Evolutionary conservation across 2,113 vertebrate species (phyloP).

Genomic region (Labeo rohita): DNA sequence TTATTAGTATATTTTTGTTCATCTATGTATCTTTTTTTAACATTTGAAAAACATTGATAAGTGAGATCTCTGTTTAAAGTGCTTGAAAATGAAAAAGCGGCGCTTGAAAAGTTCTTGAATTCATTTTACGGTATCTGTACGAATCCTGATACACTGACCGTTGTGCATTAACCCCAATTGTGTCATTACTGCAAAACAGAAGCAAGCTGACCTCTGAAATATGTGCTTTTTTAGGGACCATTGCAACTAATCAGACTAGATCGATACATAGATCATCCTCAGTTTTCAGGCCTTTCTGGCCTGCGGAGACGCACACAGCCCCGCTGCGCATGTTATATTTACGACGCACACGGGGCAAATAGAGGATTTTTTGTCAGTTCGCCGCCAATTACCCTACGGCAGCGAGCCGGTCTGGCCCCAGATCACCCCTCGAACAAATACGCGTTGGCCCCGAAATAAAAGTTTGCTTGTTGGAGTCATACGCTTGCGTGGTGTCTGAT

Average conservation of each 20-base stretch:
- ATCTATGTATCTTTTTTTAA: too few relatives aligned
- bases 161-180: neutral
- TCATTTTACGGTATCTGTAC: too few relatives aligned
- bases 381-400: neutral
- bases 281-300: neutral
- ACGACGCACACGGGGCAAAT: neutral
- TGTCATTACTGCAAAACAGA: neutral
- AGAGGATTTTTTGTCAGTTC: neutral
- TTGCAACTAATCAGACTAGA: neutral
- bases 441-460: slow-evolving; percentile 19
- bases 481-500: slow-evolving; percentile 47
- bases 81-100: too few relatives aligned
- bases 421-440: slow-evolving; percentile 32
- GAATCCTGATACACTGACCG: neutral
- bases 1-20: too few relatives aligned
- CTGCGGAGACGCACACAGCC: neutral
- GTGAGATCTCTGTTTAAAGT: too few relatives aligned
- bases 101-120: too few relatives aligned
- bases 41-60: too few relatives aligned
- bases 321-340: neutral
- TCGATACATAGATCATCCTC: neutral
- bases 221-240: neutral
- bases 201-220: neutral
- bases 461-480: slow-evolving; percentile 49
- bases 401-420: neutral